Conservation (phyloP, 2,113 vertebrate species). For the Terrapene triunguis region DNA sequence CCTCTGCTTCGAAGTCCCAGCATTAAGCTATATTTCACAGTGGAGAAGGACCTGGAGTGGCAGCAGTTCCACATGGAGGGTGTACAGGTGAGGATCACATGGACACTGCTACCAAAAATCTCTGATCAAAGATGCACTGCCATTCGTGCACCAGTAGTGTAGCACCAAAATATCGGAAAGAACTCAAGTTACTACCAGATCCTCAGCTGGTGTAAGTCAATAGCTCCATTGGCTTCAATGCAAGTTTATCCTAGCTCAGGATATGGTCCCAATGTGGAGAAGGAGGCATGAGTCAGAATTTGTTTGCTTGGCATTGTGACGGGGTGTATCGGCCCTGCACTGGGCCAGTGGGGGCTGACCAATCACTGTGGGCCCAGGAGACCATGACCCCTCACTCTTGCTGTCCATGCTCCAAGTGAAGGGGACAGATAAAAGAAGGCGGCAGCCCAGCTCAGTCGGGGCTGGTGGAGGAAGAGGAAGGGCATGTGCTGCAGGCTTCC, state of each 20-base stretch:
- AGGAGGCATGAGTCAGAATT: conserved; percentile 46
- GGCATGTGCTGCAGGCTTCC: no score
- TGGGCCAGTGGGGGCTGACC: no score
- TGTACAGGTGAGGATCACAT: background rate
- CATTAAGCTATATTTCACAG: background rate
- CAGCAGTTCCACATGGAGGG: background rate
- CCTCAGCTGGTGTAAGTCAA: conserved; percentile 10
- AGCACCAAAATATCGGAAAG: background rate
- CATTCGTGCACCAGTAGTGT: background rate
- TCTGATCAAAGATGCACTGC: background rate
- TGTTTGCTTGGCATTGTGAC: conserved; percentile 63
- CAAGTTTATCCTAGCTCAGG: background rate
- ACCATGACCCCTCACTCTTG: no score
- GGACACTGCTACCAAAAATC: background rate
- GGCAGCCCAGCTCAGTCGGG: no score
- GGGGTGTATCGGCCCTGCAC: background rate
- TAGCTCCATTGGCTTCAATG: conserved; percentile 29
- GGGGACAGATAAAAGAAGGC: no score
- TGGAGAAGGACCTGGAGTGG: background rate
- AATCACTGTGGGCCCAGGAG: no score
- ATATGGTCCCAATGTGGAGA: background rate
- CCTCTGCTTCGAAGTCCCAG: background rate
- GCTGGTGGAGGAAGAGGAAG: no score
- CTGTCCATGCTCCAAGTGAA: no score
- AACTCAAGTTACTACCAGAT: background rate